These are phyloP conservation scores for Proisotoma minuta DNA, from an alignment of 2,888 invertebrate species.

Conservation along the genomic window DNA sequence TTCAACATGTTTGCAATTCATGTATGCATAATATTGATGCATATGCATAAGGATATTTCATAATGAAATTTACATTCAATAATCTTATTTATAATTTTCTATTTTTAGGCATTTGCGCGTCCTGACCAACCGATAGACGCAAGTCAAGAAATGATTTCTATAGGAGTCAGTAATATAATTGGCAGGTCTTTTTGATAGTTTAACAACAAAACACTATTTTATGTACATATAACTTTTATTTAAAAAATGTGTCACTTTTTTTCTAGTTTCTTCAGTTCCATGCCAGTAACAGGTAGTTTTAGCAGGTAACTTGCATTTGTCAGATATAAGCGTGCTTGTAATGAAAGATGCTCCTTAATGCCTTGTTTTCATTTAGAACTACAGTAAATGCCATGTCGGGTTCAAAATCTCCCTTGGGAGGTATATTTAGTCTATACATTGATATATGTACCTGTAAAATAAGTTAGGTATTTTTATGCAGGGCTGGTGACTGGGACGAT, in stretches of 20 bases:
- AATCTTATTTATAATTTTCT: constrained; percentile 9
- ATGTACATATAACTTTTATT: not conserved
- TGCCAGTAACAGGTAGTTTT: constrained; percentile 45
- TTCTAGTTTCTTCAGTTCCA: constrained; percentile 31
- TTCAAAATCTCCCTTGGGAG: constrained; percentile 25
- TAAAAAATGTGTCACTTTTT: no score
- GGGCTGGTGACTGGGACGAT: constrained; percentile 60
- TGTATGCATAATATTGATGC: no score
- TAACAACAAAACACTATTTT: not conserved
- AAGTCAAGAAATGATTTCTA: constrained; percentile 46
- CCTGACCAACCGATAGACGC: constrained; percentile 41
- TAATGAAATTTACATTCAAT: no score
- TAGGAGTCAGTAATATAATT: constrained; percentile 43
- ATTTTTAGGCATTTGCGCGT: constrained; percentile 39
- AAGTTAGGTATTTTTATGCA: constrained; percentile 12
- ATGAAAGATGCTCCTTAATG: not conserved
- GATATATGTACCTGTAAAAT: not conserved
- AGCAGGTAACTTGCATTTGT: not conserved
- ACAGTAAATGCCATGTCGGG: constrained; percentile 45
- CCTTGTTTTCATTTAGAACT: constrained; percentile 21
- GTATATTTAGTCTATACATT: no score
- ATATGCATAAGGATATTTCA: no score
- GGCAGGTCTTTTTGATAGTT: constrained; percentile 43
- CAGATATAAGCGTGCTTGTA: not conserved
- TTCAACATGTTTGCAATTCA: no score